phyloP scores from a whole-genome alignment of 2,888 invertebrate genomes.

The Hipparchia semele region DNA sequence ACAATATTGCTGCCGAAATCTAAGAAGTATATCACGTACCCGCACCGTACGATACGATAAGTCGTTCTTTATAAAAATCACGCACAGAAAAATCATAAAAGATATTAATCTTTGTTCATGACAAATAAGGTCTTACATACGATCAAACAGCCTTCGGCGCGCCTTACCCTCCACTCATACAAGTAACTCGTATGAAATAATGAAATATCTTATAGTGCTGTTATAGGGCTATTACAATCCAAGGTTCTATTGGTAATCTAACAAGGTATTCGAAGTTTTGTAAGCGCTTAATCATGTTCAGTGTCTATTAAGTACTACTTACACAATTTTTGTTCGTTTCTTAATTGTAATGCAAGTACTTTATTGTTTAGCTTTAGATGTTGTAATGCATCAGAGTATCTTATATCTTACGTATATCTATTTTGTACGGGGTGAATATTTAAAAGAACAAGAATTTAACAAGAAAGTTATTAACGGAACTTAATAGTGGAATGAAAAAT shows the following conservation, averaged over 20 bases:
- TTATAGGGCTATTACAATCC: slow-evolving; percentile 11
- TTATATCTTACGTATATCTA: too few species aligned
- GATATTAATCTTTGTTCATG: slow-evolving; percentile 38
- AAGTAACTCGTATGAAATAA: slow-evolving; percentile 24
- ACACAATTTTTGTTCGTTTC: slow-evolving; percentile 2
- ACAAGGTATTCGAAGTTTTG: neutral
- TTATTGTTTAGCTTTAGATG: neutral
- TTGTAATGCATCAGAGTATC: neutral
- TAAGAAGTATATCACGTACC: too few species aligned
- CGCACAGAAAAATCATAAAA: slow-evolving; percentile 4
- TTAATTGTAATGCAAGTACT: neutral
- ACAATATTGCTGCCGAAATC: too few species aligned
- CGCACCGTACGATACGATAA: slow-evolving; percentile 2
- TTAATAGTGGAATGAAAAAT: too few species aligned
- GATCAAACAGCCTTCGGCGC: slow-evolving; percentile 33
- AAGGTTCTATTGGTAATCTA: slow-evolving; percentile 18
- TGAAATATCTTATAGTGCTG: slow-evolving; percentile 15
- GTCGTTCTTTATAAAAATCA: slow-evolving; percentile 19
- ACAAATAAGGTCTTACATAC: slow-evolving; percentile 34
- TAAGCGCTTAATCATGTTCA: slow-evolving; percentile 10
- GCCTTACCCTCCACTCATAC: slow-evolving; percentile 8
- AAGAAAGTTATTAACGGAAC: too few species aligned
- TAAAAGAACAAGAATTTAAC: too few species aligned
- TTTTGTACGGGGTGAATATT: too few species aligned
- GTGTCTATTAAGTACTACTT: neutral